A percentile compares a stretch with the other conserved stretches of the same genome.
Conservation (phyloP, 2,888 invertebrate species). For the Geotrupes spiniger region DNA sequence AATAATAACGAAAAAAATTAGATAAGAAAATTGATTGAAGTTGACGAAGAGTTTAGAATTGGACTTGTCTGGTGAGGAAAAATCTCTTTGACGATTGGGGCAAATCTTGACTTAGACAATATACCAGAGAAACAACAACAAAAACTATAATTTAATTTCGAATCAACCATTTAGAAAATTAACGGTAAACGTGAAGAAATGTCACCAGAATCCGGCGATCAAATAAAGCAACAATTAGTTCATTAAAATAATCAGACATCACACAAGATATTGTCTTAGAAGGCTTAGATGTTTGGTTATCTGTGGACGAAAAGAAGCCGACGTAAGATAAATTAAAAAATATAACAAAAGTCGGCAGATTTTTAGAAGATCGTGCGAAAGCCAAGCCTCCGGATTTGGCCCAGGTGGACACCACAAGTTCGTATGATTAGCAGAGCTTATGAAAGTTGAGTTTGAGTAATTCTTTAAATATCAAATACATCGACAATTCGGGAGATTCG, state of each 20-base stretch:
- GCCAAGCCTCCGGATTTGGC: slow-evolving; percentile 47
- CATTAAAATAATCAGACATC: slow-evolving; percentile 32
- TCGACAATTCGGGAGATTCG: slow-evolving; percentile 49
- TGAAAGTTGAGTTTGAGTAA: slow-evolving; percentile 47
- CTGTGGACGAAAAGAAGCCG: slow-evolving; percentile 46
- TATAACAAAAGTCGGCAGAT: slow-evolving; percentile 45
- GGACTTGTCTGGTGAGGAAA: slow-evolving; percentile 51
- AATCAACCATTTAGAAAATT: too few relatives aligned
- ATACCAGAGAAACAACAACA: slow-evolving; percentile 36
- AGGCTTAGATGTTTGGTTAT: slow-evolving; percentile 51
- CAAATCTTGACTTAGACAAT: slow-evolving; percentile 48
- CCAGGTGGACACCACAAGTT: slow-evolving; percentile 46
- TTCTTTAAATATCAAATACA: slow-evolving; percentile 49
- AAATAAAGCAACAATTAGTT: slow-evolving; percentile 54
- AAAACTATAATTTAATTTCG: slow-evolving; percentile 45
- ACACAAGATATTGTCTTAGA: slow-evolving; percentile 45
- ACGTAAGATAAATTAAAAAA: slow-evolving; percentile 40
- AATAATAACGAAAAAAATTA: slow-evolving; percentile 70
- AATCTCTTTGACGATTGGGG: slow-evolving; percentile 45
- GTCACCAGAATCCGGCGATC: slow-evolving; percentile 50
- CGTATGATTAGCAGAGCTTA: slow-evolving; percentile 42
- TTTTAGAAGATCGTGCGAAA: slow-evolving; percentile 46
- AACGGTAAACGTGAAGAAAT: slow-evolving; percentile 36
- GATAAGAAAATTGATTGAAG: slow-evolving; percentile 55
- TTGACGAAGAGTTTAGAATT: slow-evolving; percentile 65